A percentile compares a stretch with the other conserved stretches of the same genome.
Evolutionary conservation across 2,797 vertebrate species (phyloP).

Genomic region (Cirrhinus molitorella): DNA sequence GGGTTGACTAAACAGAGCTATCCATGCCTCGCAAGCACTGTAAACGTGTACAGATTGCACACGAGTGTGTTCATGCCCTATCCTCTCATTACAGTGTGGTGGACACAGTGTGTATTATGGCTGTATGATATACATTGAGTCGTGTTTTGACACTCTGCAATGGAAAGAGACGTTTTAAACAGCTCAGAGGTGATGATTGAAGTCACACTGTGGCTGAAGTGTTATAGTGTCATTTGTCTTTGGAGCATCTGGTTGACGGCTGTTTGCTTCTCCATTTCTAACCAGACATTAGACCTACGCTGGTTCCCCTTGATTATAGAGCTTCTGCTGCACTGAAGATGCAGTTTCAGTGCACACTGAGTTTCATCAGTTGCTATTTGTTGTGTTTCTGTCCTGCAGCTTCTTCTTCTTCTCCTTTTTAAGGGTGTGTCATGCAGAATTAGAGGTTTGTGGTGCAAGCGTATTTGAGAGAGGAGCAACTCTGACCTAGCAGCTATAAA

Average conservation of each 20-base stretch:
- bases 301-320: constrained; percentile 30
- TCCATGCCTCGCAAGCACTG: not conserved
- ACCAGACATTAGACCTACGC: constrained; percentile 17
- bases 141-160: constrained; percentile 29
- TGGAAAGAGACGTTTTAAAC: not conserved
- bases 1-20: not conserved
- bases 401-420: not conserved
- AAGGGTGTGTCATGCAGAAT: constrained; percentile 53
- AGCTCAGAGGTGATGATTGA: constrained; percentile 33
- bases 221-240: constrained; percentile 33
- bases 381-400: not conserved
- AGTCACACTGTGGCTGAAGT: constrained; percentile 12
- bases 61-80: not conserved
- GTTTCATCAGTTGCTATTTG: not conserved
- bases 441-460: constrained; percentile 62
- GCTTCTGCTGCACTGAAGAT: not conserved
- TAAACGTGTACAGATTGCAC: not conserved
- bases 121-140: constrained; percentile 4
- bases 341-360: too few species aligned
- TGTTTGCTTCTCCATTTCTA: constrained; percentile 16
- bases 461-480: constrained; percentile 47
- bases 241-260: constrained; percentile 33
- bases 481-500: constrained; percentile 38
- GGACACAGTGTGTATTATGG: not conserved
- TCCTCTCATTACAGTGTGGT: constrained; percentile 10